Base-by-base conservation (phyloP, 2,113 vertebrate genomes). In the Nothobranchius furzeri region DNA sequence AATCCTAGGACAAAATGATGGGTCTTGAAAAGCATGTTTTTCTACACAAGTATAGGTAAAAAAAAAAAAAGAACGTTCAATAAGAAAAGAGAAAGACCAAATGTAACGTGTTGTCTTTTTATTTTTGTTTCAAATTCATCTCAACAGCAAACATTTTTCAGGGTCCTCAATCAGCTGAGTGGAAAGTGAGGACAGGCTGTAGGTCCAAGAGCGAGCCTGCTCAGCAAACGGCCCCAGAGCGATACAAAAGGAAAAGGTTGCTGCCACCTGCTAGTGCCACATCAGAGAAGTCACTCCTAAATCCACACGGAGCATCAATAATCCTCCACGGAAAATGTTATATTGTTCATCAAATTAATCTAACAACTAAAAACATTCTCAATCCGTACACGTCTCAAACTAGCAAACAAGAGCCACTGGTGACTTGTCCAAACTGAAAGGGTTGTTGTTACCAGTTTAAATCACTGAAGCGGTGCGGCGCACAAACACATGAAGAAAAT, bases 51-150 rank as follows among this genome's bases (percentile, higher is more conserved):
- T 30, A 20, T 20, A 20, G 20, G 20, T 20, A 20, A 20, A 20
- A 20, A 20, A 20, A 20, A 30, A 30, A 30, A 30, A 30, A 42
- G 40, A 42, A 42, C 5, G 20, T 52, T 12, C 4, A 58, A 17
- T 8, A 37, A 3, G 2, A 17, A 46, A 10, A 30, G 0, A 35
- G 8, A 46, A 45, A 52, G 2, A 20, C 36, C 7, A 40, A 3
- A 17, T 7, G 9, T 30, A 30, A 17, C 17, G 30, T 30, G 12
- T 30, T 3, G 8, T 52, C 73, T 64, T 76, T 76, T 72, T 83
- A 76, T 89, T 83, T 83, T 83, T 72, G 46, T 85, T 83, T 88
- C 76, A 88, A 91, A 90, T 88, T 79, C 85, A 87, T 70, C 64
- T 81, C 75, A 83, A 89, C 79, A 88, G 82, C 87, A 61, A 68